Percentiles rank a stretch among this genome's conserved stretches.
phyloP scores from a whole-genome alignment of 2,797 vertebrate genomes.

The Poliocrania exsul region DNA sequence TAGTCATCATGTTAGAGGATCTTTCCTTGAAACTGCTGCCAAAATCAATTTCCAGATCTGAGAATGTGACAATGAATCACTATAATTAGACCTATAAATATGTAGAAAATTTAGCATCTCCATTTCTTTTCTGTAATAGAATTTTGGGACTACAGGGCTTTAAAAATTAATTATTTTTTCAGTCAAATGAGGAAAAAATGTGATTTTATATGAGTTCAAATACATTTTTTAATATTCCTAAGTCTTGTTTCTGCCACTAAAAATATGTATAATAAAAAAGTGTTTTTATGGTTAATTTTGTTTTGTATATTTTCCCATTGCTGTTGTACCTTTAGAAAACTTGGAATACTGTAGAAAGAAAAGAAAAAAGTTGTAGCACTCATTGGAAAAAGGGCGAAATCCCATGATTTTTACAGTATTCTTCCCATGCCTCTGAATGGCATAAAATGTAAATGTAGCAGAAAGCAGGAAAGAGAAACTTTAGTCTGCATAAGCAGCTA shows the following conservation, averaged over 20 bases:
- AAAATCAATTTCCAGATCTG: background rate
- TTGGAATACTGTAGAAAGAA: background rate
- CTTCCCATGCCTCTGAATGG: background rate
- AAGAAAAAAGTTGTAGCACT: background rate
- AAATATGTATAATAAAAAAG: background rate
- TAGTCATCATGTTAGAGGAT: background rate
- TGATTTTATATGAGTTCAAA: background rate
- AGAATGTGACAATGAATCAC: background rate
- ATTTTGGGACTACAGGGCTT: background rate
- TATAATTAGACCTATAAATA: background rate
- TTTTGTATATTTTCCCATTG: background rate
- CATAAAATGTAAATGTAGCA: background rate
- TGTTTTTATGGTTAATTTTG: background rate
- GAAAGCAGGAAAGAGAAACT: background rate
- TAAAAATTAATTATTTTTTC: background rate
- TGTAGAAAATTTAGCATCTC: background rate
- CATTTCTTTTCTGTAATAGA: background rate
- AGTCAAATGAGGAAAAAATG: background rate
- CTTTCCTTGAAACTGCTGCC: background rate
- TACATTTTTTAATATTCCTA: background rate
- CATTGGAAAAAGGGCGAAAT: background rate
- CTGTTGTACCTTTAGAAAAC: background rate
- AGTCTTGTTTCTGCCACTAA: background rate
- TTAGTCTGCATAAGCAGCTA: background rate
- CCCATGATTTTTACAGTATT: background rate